Base-by-base conservation (phyloP, 2,797 vertebrate species). In the Lacerta viridis region DNA sequence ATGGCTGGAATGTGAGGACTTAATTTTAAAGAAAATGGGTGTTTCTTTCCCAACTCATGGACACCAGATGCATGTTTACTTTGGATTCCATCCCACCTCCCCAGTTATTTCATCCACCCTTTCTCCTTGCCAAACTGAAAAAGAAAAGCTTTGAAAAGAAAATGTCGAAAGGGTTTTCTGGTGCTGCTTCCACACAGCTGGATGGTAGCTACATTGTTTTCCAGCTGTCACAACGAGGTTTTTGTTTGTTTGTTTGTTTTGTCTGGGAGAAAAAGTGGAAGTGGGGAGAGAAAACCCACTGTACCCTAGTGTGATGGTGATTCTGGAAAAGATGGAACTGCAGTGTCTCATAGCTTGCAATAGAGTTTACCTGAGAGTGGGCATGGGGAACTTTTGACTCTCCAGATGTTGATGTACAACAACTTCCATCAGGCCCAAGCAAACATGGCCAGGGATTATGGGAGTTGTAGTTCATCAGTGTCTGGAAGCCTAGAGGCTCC, bases 1-100 rank as follows among this genome's bases (percentile, higher is more conserved):
- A 64, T 78, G 75, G 18, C 50, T 84, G 29, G 25, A 82, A 81
- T 43, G 0, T 0, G 41, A 2, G 0, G 46, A 15, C 17, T n/a
- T 43, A 1, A 41, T 88, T 78, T 27, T 20, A 36, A 78, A 86
- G 71, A 27, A 25, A 39, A 20, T 5, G 1, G 43, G 13, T 55
- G 50, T 71, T 33, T 33, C 72, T 18, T 23, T 59, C 5, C 39
- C 33, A 74, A 72, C 9, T 18, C 46, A 9, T 1, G 18, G 20
- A 43, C 81, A 55, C 17, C 20, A 4, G 29, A 55, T 15, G 39
- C 18, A 15, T 78, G 27, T 41, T n/a, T 3, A 3, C 55, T 87
- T 43, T 27, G 10, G 18, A 2, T 10, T 64, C 33, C 74, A 43
- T 17, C 23, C 18, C 17, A 50, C 23, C 71, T 11, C 59, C 46